phyloP scores from a whole-genome alignment of 1,140 invertebrate genomes.

The Adelges cooleyi region DNA sequence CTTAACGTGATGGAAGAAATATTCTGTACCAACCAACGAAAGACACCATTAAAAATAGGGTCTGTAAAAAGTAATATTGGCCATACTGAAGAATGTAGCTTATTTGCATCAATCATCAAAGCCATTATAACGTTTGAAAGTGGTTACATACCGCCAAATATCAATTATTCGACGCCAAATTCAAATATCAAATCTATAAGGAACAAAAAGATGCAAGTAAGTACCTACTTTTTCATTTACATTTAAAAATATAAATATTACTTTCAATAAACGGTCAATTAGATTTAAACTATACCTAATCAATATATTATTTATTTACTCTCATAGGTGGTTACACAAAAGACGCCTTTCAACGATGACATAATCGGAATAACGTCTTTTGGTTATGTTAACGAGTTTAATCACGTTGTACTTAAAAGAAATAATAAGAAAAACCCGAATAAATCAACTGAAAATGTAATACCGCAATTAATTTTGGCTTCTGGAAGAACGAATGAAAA shows the following conservation, averaged over 20 bases:
- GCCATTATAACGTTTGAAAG: constrained; percentile 46
- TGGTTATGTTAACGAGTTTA: constrained; percentile 50
- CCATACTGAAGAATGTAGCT: constrained; percentile 55
- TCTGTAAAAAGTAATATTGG: constrained; percentile 67
- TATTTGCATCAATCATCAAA: constrained; percentile 47
- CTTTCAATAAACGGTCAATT: no score
- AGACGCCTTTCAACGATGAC: constrained; percentile 38
- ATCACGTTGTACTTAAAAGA: constrained; percentile 44
- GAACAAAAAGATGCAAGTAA: no score
- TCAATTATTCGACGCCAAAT: constrained; percentile 40
- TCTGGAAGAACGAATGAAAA: constrained; percentile 32
- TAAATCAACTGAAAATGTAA: background rate
- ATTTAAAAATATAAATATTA: no score
- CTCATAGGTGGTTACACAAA: constrained; percentile 11
- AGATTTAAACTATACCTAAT: no score
- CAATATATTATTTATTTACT: no score
- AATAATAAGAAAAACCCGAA: background rate
- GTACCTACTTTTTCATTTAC: no score
- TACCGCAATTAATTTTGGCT: constrained; percentile 31
- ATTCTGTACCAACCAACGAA: constrained; percentile 33
- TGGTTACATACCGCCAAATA: constrained; percentile 49
- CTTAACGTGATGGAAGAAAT: constrained; percentile 6
- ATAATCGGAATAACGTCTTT: constrained; percentile 49
- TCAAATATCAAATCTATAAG: constrained; percentile 53
- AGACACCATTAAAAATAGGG: constrained; percentile 51